Evolutionary conservation across 2,113 vertebrate species (phyloP), one percentile per base, ranked within the genome.

Genomic region (Python bivittatus): DNA sequence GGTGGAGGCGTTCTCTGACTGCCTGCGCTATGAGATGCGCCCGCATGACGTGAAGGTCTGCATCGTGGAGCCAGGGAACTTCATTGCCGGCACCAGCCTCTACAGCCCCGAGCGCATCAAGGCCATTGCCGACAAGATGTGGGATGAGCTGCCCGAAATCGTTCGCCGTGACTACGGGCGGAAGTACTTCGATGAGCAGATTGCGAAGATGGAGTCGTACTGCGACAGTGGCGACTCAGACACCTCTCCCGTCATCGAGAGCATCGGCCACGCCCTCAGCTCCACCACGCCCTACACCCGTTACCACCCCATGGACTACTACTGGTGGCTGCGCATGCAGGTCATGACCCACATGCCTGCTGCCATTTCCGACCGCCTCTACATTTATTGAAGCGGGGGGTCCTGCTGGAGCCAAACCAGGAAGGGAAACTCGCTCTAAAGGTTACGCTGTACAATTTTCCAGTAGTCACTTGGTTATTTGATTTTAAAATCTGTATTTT

Each of bases 231-330:
- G 98, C 93, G 98, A 97, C 0, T 93, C 94, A 0, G 98, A 98
- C 96, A 97, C 95, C 0, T 96, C 97, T 0, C 95, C 97, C 0
- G 98, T 98, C 57, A 97, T 98, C 5, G 85, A 97, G 0, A 97
- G 97, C 0, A 95, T 98, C 13, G 95, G 95, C 3, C 98, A 98
- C 0, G 98, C 98, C 0, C 97, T 98, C 90, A 97, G 95, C 0
- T 68, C 98, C 7, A 15, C 95, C 0, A 29, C 95, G 0, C 98
- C 98, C 27, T 98, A 97, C 83, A 98, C 97, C 38, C 97, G 97
- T 94, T 98, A 98, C 95, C 97, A 98, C 94, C 98, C 98, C 95
- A 98, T 98, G 98, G 98, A 98, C 97, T 98, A 98, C 96, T 98
- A 98, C 96, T 98, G 98, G 98, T 98, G 98, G 98, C 93, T 98